Evolutionary conservation across 2,797 vertebrate genomes (phyloP), one percentile per base, ranked within the genome.

Genomic region (Eurystomus glaucurus): DNA sequence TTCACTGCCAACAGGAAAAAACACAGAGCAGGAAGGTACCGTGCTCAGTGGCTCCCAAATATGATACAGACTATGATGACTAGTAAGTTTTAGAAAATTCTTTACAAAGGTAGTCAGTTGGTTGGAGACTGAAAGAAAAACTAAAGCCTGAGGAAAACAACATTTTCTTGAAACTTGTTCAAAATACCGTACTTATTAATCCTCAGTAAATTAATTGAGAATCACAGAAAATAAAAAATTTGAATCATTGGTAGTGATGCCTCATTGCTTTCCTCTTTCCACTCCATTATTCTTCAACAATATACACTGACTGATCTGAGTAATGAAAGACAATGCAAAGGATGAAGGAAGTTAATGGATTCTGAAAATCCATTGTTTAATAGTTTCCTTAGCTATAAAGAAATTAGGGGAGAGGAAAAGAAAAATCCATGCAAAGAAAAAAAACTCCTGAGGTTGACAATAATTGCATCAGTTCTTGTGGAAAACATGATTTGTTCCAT

Each of bases 381-480:
- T 35, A 29, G 45, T 81, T 92, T 61, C 85, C 83, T 85, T 90
- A 37, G 2, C 57, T 94, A n/a, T 21, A 72, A 85, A 90, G 72
- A 87, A 82, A 83, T 25, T 41, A 78, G 33, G 28, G 77, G 65
- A 77, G 31, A 82, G 60, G 37, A 78, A 75, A 94, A 95, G 57
- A 51, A 94, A 95, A 93, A 93, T 83, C 83, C 23, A 15, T 50
- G 70, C 26, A 29, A 54, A 28, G 58, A 86, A 66, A 85, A 93
- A 92, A 91, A 90, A 82, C 39, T 93, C 70, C 70, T 2, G 33
- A 89, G 51, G 45, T 92, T 97, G 97, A 94, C 81, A 94, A 91
- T 97, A 96, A 96, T 92, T 95, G 82, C 57, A 78, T 90, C 91
- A 95, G 61, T 93, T 97, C 92, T 95, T 91, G 88, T 91, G 93